A percentile compares a stretch with the other conserved stretches of the same genome.
These are phyloP conservation scores for Chironomus tepperi DNA, from an alignment of 1,140 invertebrate genomes.

Conservation along the genomic window DNA sequence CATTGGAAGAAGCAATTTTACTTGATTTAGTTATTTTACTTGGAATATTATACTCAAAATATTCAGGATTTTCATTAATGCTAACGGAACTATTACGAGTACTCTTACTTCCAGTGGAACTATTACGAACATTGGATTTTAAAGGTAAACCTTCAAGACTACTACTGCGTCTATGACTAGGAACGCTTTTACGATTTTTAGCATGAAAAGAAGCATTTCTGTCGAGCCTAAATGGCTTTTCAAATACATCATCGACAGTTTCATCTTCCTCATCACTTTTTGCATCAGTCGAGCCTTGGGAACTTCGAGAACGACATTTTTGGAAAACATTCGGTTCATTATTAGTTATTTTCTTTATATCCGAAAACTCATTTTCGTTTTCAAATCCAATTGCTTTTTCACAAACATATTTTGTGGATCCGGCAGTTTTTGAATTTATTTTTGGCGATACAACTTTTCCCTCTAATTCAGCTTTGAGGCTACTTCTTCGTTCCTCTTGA, in stretches of 20 bases:
- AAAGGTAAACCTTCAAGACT: slow-evolving; percentile 25
- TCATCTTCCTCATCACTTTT: slow-evolving; percentile 24
- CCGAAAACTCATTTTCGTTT: background rate
- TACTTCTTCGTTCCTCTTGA: background rate
- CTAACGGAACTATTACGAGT: slow-evolving; percentile 34
- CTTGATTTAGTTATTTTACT: slow-evolving; percentile 25
- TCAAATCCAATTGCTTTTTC: background rate
- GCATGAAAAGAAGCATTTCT: slow-evolving; percentile 25
- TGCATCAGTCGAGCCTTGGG: background rate
- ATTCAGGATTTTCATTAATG: slow-evolving; percentile 40
- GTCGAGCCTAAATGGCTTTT: background rate
- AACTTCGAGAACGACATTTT: slow-evolving; percentile 27
- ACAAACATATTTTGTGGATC: background rate
- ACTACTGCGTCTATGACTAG: slow-evolving; percentile 27
- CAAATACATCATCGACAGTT: slow-evolving; percentile 18
- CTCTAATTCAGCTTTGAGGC: background rate
- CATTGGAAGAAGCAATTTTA: slow-evolving; percentile 30
- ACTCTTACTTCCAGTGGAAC: background rate
- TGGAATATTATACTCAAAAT: slow-evolving; percentile 35
- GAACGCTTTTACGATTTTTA: slow-evolving; percentile 25
- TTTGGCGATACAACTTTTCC: background rate
- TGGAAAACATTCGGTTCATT: slow-evolving; percentile 25
- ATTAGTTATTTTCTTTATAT: background rate
- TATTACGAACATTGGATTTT: background rate
- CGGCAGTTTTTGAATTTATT: background rate